Evolutionary conservation across 2,113 vertebrate genomes (phyloP).

Genomic region (Tetrax tetrax): DNA sequence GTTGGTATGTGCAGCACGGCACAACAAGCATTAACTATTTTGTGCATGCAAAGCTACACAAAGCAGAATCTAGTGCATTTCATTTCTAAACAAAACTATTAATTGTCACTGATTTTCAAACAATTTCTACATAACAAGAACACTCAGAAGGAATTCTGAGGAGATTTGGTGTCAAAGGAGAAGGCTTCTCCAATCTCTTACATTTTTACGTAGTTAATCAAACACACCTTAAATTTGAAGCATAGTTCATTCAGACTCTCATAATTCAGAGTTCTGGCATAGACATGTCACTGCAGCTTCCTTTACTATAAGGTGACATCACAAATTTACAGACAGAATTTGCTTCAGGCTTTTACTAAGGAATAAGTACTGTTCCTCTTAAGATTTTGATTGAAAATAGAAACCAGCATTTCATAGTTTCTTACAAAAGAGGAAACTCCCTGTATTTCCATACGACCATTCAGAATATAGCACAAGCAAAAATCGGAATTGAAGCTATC

Average conservation of each 20-base stretch:
- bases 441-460: not conserved
- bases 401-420: not conserved
- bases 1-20: not conserved
- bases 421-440: not conserved
- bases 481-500: not conserved
- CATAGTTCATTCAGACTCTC: not conserved
- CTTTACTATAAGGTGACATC: not conserved
- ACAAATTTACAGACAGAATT: not conserved
- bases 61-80: not conserved
- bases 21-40: not conserved
- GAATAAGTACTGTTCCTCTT: not conserved
- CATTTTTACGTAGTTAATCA: not conserved
- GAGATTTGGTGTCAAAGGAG: not conserved
- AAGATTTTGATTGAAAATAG: not conserved
- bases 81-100: not conserved
- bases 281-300: not conserved
- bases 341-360: not conserved
- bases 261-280: not conserved
- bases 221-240: not conserved
- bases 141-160: not conserved
- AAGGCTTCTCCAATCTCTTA: not conserved
- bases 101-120: not conserved
- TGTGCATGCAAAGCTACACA: not conserved
- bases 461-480: not conserved
- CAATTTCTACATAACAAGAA: not conserved